Conservation (phyloP, 1,140 invertebrate species). For the Drosophila suzukii region DNA sequence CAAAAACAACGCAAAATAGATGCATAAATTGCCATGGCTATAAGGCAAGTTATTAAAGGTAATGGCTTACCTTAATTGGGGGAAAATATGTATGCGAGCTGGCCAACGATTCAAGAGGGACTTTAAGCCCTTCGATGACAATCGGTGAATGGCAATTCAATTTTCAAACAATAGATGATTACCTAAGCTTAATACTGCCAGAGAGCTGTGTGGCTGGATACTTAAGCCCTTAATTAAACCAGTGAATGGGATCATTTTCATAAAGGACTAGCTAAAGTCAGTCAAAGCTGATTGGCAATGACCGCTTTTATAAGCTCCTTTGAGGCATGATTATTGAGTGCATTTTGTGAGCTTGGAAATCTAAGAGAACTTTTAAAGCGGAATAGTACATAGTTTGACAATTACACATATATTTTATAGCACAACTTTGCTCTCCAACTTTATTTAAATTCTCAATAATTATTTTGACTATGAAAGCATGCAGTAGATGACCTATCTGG, state of each 20-base stretch:
- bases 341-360: no score
- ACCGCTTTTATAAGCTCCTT: background rate
- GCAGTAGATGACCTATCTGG: background rate
- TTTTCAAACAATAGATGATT: slow-evolving; percentile 31
- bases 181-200: slow-evolving; percentile 3
- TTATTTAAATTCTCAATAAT: no score
- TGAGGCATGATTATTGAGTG: background rate
- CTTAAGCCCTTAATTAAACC: slow-evolving; percentile 14
- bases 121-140: slow-evolving; percentile 15
- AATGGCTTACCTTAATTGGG: slow-evolving; percentile 12
- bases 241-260: background rate
- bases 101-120: background rate
- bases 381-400: no score
- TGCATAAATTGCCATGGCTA: slow-evolving; percentile 44
- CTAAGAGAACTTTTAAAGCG: no score
- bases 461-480: background rate
- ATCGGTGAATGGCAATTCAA: slow-evolving; percentile 30
- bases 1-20: slow-evolving; percentile 47
- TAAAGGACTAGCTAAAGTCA: background rate
- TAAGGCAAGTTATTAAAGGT: slow-evolving; percentile 23
- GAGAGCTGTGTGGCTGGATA: background rate
- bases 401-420: no score
- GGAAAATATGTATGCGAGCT: background rate
- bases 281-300: background rate
- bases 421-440: no score